These are phyloP conservation scores for Automeris io DNA, from an alignment of 2,888 invertebrate species.

Conservation along the genomic window DNA sequence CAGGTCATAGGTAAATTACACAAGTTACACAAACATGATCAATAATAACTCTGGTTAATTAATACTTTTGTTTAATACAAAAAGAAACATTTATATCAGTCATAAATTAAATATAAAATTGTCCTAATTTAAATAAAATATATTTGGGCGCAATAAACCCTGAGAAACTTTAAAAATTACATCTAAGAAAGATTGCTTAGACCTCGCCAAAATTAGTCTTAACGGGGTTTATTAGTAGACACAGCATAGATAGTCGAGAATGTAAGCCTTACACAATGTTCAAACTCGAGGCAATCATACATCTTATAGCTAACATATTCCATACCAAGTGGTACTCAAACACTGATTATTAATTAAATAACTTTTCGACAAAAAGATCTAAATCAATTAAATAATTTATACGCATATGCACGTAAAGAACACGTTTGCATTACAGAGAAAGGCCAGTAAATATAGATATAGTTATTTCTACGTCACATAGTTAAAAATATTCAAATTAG, in stretches of 20 bases:
- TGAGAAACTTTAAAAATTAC: conserved; percentile 11
- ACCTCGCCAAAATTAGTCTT: conserved; percentile 18
- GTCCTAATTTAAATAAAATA: conserved; percentile 44
- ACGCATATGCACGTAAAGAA: conserved; percentile 9
- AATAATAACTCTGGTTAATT: conserved; percentile 43
- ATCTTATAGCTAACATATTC: conserved; percentile 57
- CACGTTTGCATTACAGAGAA: conserved; percentile 38
- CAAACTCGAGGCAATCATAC: conserved; percentile 61
- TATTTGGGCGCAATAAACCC: conserved; percentile 22
- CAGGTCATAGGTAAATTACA: conserved; percentile 13
- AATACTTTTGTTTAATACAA: conserved; percentile 48
- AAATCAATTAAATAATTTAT: conserved; percentile 1
- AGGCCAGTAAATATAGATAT: conserved; percentile 67
- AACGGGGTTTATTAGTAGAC: conserved; percentile 47
- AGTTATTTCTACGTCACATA: conserved; percentile 67
- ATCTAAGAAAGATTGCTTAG: conserved; percentile 20
- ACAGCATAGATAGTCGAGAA: conserved; percentile 38
- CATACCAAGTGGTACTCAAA: conserved; percentile 56
- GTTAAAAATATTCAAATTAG: conserved; percentile 31
- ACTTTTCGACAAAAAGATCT: conserved; percentile 3
- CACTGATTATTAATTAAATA: conserved; percentile 12
- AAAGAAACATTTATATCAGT: conserved; percentile 38
- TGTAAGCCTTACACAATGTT: conserved; percentile 34
- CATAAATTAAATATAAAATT: conserved; percentile 36
- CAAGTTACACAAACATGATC: conserved; percentile 32